Evolutionary conservation across 1,140 invertebrate genomes (phyloP), one percentile per base, ranked within the genome.

Genomic region (Pomacea maculata): DNA sequence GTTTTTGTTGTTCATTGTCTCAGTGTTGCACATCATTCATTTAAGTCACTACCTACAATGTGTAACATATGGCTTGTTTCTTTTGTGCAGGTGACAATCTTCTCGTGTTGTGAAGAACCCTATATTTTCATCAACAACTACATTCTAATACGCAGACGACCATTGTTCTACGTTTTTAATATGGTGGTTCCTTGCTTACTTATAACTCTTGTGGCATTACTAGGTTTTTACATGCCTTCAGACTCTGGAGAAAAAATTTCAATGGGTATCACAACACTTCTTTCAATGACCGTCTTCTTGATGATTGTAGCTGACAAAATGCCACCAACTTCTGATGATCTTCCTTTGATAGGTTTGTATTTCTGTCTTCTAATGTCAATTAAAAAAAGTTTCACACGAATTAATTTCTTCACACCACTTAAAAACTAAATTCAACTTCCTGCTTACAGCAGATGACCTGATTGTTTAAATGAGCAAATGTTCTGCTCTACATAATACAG

Each of bases 201-300:
- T 11, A 98, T 97, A 86, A 97, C 96, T 86, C 94, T 92, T 91
- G 87, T 94, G 95, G 96, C 96, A 61, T 93, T 97, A 57, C 92
- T 98, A 67, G 96, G 97, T 65, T 97, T 97, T 92, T 97, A 97
- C 92, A 96, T 97, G 87, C 96, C 96, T 54, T 96, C 95, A 25
- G 96, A 97, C 88, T 97, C 96, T 5, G 96, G 96, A 4, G 96
- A 97, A 90, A 97, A 97, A 91, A 89, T 92, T 9, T 90, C 92
- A 12, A 89, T 92, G 84, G 88, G 96, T 34, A 97, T 97, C 81
- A 97, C 96, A 75, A 96, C 96, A 1, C 92, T 98, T 1, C 93
- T 98, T 8, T 97, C 96, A 9, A 97, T 97, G 95, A 97, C 96
- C 0, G 96, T 98, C 15, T 97, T 97, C 90, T 92, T 98, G 6